These are phyloP conservation scores for Phrixothrix hirtus DNA, from an alignment of 2,888 invertebrate species.

Conservation along the genomic window DNA sequence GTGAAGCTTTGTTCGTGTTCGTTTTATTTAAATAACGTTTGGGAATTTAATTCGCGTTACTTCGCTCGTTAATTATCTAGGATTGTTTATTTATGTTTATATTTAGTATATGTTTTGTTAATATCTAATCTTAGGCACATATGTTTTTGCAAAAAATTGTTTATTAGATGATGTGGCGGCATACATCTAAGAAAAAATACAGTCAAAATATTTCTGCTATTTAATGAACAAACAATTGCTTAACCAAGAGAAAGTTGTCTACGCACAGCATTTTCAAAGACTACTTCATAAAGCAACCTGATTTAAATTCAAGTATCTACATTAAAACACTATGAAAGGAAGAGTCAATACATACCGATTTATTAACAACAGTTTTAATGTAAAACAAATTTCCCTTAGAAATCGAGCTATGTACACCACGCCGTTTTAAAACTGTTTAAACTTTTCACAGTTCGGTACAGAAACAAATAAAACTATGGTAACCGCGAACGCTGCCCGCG, in stretches of 20 bases:
- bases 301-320: neutral
- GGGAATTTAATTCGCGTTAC: too few species aligned
- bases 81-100: too few species aligned
- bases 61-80: too few species aligned
- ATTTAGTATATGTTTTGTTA: too few species aligned
- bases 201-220: too few species aligned
- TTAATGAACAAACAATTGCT: too few species aligned
- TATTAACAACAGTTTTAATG: neutral
- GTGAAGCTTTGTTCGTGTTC: too few species aligned
- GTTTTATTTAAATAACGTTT: too few species aligned
- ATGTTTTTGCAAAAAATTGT: too few species aligned
- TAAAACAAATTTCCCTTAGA: neutral
- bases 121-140: too few species aligned
- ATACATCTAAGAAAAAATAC: too few species aligned
- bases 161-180: too few species aligned
- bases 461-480: neutral
- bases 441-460: neutral
- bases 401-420: neutral
- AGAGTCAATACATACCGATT: neutral
- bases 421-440: neutral
- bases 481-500: constrained; percentile 3
- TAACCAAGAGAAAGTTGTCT: constrained; percentile 3
- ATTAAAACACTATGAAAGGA: neutral
- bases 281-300: neutral
- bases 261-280: neutral